Conservation (phyloP, 2,113 vertebrate genomes). For the Hypocryptadius cinnamomeus region DNA sequence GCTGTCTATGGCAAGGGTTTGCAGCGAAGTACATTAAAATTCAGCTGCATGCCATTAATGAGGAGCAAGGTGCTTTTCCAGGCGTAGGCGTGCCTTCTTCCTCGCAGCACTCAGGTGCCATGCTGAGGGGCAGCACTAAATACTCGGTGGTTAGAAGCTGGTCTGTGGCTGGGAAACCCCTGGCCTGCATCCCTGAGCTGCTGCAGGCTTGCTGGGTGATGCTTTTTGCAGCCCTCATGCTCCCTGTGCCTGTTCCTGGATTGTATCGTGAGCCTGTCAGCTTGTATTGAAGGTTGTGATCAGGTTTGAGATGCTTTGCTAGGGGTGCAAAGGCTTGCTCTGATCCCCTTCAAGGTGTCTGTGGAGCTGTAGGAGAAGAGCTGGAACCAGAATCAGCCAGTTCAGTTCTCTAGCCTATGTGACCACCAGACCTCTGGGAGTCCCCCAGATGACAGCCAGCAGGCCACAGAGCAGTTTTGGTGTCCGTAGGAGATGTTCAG, state of each 20-base stretch:
- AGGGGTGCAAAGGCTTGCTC: not conserved
- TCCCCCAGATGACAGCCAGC: not conserved
- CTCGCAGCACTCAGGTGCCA: not conserved
- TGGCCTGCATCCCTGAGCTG: not conserved
- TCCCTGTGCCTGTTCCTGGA: not conserved
- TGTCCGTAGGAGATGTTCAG: fast-evolving
- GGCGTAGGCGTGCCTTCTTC: not conserved
- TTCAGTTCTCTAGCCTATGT: not conserved
- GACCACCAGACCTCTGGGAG: not conserved
- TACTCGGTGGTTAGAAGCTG: not conserved
- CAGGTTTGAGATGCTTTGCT: not conserved
- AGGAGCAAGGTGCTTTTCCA: not conserved
- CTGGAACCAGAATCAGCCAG: not conserved
- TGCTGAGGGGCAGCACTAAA: not conserved
- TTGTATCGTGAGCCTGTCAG: fast-evolving
- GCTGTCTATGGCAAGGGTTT: conserved; percentile 6
- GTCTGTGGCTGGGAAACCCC: not conserved
- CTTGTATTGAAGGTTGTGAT: not conserved
- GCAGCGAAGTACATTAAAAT: not conserved
- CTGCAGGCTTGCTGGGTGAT: not conserved
- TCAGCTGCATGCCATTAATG: conserved; percentile 31
- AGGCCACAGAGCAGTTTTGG: not conserved
- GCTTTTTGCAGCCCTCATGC: not conserved
- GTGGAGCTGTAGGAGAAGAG: not conserved
- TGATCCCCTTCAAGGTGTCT: not conserved